Evolutionary conservation across 2,797 vertebrate species (phyloP), one percentile per base, ranked within the genome.

Genomic region (Gobionotothen gibberifrons): DNA sequence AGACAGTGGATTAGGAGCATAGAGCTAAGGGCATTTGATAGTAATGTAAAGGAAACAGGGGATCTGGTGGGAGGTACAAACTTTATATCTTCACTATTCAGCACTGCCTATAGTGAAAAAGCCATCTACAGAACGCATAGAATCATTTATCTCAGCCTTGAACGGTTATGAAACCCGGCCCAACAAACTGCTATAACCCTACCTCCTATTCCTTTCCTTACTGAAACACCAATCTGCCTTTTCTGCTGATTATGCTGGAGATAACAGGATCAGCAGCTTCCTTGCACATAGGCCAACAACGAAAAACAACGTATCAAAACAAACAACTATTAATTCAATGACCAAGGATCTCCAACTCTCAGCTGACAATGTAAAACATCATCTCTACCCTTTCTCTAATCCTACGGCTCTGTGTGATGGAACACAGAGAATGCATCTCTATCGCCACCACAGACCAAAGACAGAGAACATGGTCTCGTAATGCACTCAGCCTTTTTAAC

Each of bases 241-340:
- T 86, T 87, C 47, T 83, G 84, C 69, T 85, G 83, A 91, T 91
- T 43, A 44, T 42, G 47, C 74, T 70, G 55, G 58, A 80, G 73
- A 89, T 89, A 90, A 89, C 68, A 73, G 68, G 71, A 90, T 87
- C 78, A 85, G 72, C 51, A 68, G 77, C 78, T 77, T 74, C 61
- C 68, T 66, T 69, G 67, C 79, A 74, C 66, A 74, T 74, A 55
- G 82, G 59, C 67, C 66, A 80, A 69, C 78, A 66, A 64, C 7
- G 26, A 60, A 82, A 53, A 53, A 60, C 21, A 43, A 57, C 21
- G 14, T 47, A 72, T 71, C 49, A 76, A 78, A 84, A 79, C 49
- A 80, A 79, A 74, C 54, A 65, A 48, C 67, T 44, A 62, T 83
- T 82, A 71, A 85, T 70, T 78, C 66, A 76, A 75, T 78, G 65